Evolutionary conservation across 2,888 invertebrate genomes (phyloP).

Genomic region (Ptychoptera albimana): DNA sequence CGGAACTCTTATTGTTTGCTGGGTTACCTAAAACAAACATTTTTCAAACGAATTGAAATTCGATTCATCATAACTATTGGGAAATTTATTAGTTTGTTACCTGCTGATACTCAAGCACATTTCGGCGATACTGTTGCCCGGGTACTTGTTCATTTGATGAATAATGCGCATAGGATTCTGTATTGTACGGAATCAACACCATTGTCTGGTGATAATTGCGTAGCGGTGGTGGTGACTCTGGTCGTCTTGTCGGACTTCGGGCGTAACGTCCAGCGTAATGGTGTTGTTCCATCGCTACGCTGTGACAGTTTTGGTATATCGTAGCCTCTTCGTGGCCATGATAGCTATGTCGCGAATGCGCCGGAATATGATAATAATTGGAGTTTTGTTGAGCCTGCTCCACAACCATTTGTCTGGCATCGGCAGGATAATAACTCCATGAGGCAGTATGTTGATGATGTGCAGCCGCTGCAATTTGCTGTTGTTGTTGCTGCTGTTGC

Average conservation of each 20-base stretch:
- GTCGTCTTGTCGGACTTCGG: slow-evolving; percentile 32
- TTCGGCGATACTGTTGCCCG: slow-evolving; percentile 27
- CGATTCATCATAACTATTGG: slow-evolving; percentile 1
- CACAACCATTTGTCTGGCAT: slow-evolving; percentile 21
- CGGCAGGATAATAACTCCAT: slow-evolving; percentile 27
- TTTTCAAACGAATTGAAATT: slow-evolving; percentile 8
- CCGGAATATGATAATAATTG: slow-evolving; percentile 27
- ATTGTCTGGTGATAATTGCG: slow-evolving; percentile 51
- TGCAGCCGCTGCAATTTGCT: slow-evolving; percentile 18
- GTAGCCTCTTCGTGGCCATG: slow-evolving; percentile 26
- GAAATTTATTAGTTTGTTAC: slow-evolving; percentile 14
- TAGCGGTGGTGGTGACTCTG: slow-evolving; percentile 55
- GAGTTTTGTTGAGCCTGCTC: slow-evolving; percentile 19
- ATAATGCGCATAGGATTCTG: slow-evolving; percentile 29
- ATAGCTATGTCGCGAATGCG: slow-evolving; percentile 25
- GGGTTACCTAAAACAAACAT: slow-evolving; percentile 22
- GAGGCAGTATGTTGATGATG: slow-evolving; percentile 27
- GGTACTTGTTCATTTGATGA: slow-evolving; percentile 24
- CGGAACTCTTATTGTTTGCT: slow-evolving; percentile 33
- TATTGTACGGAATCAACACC: slow-evolving; percentile 49
- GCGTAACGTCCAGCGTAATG: slow-evolving; percentile 24
- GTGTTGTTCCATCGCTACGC: slow-evolving; percentile 18
- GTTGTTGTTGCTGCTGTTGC: slow-evolving; percentile 8
- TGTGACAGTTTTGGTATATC: slow-evolving; percentile 28
- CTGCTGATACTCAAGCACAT: slow-evolving; percentile 31